Conservation (phyloP, 2,797 vertebrate genomes). For the Nannoperca obscura region DNA sequence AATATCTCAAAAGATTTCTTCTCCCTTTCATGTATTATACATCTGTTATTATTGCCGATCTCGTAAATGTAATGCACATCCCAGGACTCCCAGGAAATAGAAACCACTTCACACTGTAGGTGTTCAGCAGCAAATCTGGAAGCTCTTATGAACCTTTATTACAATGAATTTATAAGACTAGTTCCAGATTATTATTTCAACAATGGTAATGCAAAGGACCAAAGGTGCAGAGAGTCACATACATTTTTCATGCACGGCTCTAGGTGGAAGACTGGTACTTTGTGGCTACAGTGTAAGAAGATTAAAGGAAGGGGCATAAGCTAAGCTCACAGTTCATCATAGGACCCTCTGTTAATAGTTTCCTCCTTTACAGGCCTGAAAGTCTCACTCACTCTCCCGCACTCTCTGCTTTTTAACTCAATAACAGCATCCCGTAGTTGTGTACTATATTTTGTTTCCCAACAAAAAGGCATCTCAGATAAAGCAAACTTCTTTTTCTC, state of each 20-base stretch:
- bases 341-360: slow-evolving; percentile 64
- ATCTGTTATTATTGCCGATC: slow-evolving; percentile 32
- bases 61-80: slow-evolving; percentile 29
- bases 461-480: slow-evolving; percentile 61
- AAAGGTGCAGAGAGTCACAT: slow-evolving; percentile 35
- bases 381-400: slow-evolving; percentile 18
- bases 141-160: slow-evolving; percentile 29
- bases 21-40: slow-evolving; percentile 1
- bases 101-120: slow-evolving; percentile 29
- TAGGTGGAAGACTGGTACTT: slow-evolving; percentile 25
- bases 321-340: slow-evolving; percentile 49
- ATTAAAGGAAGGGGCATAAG: slow-evolving; percentile 47
- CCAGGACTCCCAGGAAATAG: slow-evolving; percentile 27
- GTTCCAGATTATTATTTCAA: slow-evolving; percentile 34
- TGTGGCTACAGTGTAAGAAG: slow-evolving; percentile 37
- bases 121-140: slow-evolving; percentile 44
- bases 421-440: slow-evolving; percentile 31
- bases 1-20: slow-evolving; percentile 2
- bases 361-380: slow-evolving; percentile 57
- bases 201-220: slow-evolving; percentile 23
- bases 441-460: slow-evolving; percentile 23
- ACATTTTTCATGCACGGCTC: slow-evolving; percentile 35
- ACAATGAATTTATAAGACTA: slow-evolving; percentile 31
- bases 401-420: slow-evolving; percentile 18
- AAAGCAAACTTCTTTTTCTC: slow-evolving; percentile 58